Conservation (phyloP, 2,888 invertebrate genomes). For the Aproaerema taeniolella region DNA sequence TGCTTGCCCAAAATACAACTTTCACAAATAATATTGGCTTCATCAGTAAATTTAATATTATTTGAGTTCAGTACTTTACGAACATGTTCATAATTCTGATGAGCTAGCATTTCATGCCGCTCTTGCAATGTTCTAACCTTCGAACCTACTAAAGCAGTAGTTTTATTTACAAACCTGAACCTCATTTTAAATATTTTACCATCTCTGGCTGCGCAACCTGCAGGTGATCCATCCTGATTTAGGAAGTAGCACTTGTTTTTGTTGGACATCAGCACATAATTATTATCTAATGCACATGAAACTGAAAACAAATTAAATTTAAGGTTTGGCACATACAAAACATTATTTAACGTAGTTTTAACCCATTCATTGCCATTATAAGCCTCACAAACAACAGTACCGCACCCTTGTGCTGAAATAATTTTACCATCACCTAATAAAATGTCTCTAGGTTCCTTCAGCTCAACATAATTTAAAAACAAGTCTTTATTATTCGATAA, state of each 20-base stretch:
- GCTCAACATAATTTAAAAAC: no score
- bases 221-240: background rate
- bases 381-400: no score
- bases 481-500: no score
- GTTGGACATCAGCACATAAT: background rate
- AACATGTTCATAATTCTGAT: slow-evolving; percentile 20
- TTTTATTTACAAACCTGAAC: background rate
- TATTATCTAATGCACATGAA: background rate
- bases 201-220: background rate
- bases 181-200: background rate
- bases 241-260: background rate
- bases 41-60: no score
- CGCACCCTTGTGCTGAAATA: no score
- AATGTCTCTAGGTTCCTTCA: no score
- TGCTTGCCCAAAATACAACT: no score
- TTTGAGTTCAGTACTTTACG: slow-evolving; percentile 15
- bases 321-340: slow-evolving; percentile 7
- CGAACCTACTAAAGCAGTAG: background rate
- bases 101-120: slow-evolving; percentile 20
- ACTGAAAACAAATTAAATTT: slow-evolving; percentile 10
- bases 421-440: no score
- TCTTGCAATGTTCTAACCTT: background rate
- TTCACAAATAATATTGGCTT: no score
- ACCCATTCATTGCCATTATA: slow-evolving; percentile 1
- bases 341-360: slow-evolving; percentile 4